Percentiles rank a stretch among this genome's conserved stretches.
phyloP scores from a whole-genome alignment of 2,113 vertebrate species.

The Gopherus flavomarginatus region DNA sequence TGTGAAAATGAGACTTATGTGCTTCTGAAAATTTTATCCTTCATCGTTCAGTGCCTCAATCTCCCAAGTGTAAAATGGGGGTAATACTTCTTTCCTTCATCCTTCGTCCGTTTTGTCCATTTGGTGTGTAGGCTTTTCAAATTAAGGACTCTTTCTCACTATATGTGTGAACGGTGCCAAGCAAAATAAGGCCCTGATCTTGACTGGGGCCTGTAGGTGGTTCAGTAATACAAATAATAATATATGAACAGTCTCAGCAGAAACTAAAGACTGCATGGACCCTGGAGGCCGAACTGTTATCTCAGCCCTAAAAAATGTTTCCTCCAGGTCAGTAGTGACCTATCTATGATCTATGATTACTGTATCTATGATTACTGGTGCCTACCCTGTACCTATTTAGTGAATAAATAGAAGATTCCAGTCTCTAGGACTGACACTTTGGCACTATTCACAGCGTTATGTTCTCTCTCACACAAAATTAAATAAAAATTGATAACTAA shows the following conservation, averaged over 20 bases:
- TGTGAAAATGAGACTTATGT: not conserved
- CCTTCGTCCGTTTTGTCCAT: not conserved
- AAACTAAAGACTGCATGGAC: not conserved
- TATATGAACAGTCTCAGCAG: not conserved
- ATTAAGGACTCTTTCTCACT: not conserved
- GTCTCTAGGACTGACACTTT: not conserved
- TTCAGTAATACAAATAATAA: not conserved
- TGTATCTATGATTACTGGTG: not conserved
- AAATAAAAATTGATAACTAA: constrained; percentile 35
- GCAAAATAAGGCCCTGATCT: not conserved
- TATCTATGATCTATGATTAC: not conserved
- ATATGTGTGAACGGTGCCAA: not conserved
- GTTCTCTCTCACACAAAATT: not conserved
- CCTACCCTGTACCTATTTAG: not conserved
- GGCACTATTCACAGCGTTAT: not conserved
- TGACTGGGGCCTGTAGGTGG: not conserved
- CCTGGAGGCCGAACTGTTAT: rapidly evolving
- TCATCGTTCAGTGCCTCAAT: not conserved
- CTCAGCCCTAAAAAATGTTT: not conserved
- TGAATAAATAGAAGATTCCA: constrained; percentile 2
- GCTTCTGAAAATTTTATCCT: not conserved
- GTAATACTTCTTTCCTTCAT: not conserved
- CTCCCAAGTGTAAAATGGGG: not conserved
- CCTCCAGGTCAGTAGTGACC: not conserved
- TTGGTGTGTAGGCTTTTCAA: not conserved